Base-by-base conservation (phyloP, 1,140 invertebrate species). In the Oryctes rhinoceros region DNA sequence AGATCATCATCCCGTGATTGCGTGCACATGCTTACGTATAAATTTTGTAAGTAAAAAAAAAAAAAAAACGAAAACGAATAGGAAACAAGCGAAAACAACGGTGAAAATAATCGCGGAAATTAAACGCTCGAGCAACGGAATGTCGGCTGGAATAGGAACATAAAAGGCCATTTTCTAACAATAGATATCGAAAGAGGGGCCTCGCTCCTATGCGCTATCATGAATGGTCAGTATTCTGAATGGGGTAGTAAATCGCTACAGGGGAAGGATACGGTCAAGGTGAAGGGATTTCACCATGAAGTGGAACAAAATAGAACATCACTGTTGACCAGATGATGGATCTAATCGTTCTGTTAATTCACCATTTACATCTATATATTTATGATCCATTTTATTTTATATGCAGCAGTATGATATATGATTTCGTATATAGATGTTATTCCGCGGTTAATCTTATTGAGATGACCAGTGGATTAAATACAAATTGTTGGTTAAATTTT, bases 201-300 rank as follows among this genome's bases (percentile, higher is more conserved):
- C 65, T 71, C 65, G 65, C 77, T 35, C 10, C 24, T 30, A 24
- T 30, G 24, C 65, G 65, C 65, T 71, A 71, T 71, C 77, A 78
- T 78, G 77, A 78, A 78, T 78, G 77, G 77, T 78, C 77, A 78
- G 77, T 65, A 62, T 53, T 65, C 77, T 78, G 77, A 78, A 78
- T 78, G 77, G 77, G 77, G 77, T 65, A 78, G 77, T 78, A 78
- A 78, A 78, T 24, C 77, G 59, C 77, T 78, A 78, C 77, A 59
- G 48, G 49, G 77, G 65, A 71, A 71, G 35, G 18, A 71, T 37
- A 37, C 48, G 77, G 48, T 65, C 48, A 78, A 53, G 77, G 48
- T 37, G 24, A 65, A 49, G 59, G 59, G 30, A 65, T 39, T 65
- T 53, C 49, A 49, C 77, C 77, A 78, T 78, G 77, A 49, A 49